Base-by-base conservation (phyloP, 2,113 vertebrate species). In the Salvelinus sp. region DNA sequence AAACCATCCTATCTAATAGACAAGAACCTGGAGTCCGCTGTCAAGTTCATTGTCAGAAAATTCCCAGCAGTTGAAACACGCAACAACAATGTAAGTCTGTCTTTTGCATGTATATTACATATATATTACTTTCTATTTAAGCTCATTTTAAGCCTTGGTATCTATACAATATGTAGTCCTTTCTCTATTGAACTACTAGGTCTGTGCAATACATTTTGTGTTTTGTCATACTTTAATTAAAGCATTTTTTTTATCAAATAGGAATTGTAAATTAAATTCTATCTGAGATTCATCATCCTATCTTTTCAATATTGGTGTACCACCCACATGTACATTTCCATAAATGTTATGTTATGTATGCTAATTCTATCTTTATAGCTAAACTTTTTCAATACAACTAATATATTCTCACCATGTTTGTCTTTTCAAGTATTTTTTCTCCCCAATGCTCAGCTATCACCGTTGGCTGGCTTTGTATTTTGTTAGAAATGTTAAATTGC, bases 1-100 rank as follows among this genome's bases (percentile, higher is more conserved):
- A 99, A 99, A 90, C 97, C 98, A 79, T 99, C 97, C 30, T 99
- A 98, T 86, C 96, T 99, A 80, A 96, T 98, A 38, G 97, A 99
- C 90, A 99, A 98, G 94, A 99, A 99, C 89, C 88, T 99, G 90
- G 98, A 99, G 90, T 98, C 97, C 57, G 98, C 98, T 10, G 97
- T 99, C 88, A 99, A 99, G 93, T 99, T 99, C 89, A 99, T 99
- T 82, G 96, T 98, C 89, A 94, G 97, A 88, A 99, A 99, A 88
- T 99, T 99, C 72, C 97, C 98, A 44, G 96, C 96, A 38, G 96
- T 99, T 83, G 98, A 99, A 91, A 99, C 98, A 0, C 95, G 97
- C 68, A 99, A 99, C 89, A 99, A 99, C 90, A 99, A 99, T 50
- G 98, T 99, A 94, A 97, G 97, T 54, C 20, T 62, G 50, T 62